A percentile compares a stretch with the other conserved stretches of the same genome.
These are phyloP conservation scores for Struthidea cinerea DNA, from an alignment of 2,113 vertebrate genomes.

Conservation along the genomic window DNA sequence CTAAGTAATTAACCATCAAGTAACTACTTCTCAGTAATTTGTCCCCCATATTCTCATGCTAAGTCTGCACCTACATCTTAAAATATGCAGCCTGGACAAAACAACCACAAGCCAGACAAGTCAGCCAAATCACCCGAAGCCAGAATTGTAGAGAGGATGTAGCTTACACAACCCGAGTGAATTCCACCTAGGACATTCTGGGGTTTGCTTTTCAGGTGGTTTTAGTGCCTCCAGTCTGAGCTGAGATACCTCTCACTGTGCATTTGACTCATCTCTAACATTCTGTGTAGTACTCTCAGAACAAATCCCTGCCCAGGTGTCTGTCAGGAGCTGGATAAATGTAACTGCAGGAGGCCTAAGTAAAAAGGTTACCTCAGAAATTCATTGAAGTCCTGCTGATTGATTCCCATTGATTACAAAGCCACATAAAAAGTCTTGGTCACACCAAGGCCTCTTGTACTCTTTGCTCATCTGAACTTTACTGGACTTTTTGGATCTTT, in stretches of 20 bases:
- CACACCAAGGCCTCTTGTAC: background rate
- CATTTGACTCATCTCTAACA: background rate
- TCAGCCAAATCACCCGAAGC: background rate
- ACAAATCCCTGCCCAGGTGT: background rate
- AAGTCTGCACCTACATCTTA: background rate
- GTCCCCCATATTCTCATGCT: rapidly evolving
- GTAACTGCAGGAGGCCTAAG: background rate
- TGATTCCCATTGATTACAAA: background rate
- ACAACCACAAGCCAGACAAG: background rate
- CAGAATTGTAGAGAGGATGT: background rate
- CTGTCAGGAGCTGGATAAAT: background rate
- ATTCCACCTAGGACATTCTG: background rate
- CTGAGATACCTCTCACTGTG: background rate
- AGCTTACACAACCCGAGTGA: rapidly evolving
- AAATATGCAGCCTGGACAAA: background rate
- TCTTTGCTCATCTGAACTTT: background rate
- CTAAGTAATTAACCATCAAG: background rate
- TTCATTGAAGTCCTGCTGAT: background rate
- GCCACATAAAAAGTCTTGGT: background rate
- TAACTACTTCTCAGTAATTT: background rate
- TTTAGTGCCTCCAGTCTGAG: background rate
- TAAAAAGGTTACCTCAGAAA: background rate
- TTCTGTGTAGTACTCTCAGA: background rate
- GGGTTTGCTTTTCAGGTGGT: background rate
- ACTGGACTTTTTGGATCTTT: background rate